Base-by-base conservation (phyloP, 2,797 vertebrate species). In the Fratercula arctica region DNA sequence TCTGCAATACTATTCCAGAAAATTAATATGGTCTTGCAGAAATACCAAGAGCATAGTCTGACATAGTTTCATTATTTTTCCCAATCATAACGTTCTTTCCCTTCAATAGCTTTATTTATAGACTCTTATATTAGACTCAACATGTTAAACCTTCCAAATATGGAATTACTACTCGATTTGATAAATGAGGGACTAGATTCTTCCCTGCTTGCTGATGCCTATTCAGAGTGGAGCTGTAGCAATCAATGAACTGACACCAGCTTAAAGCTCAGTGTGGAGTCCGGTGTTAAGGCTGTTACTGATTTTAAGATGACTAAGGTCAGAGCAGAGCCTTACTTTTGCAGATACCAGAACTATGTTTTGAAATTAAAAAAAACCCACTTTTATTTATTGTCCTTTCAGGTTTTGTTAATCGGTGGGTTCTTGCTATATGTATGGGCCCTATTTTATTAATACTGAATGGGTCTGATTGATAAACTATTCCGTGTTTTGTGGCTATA, bases 41-140 rank as follows among this genome's bases (percentile, higher is more conserved):
- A 95, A 79, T 17, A 89, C n/a, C n/a, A 57, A 77, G 37, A 80
- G 12, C 53, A 11, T 50, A 68, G 46, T 75, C 91, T 72, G 26
- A 43, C 56, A 67, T 37, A 39, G 19, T 84, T 92, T 77, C 41
- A 66, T 90, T 88, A 75, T 93, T 97, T 95, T 91, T 82, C 70
- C 48, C 63, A 54, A 51, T 91, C 54, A 35, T 39, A 79, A 31
- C 21, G 10, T 70, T 78, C 23, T 86, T 93, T 91, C 24, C 14
- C 26, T 93, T 88, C 89, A 87, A 26, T 76, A 57, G 17, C 46
- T 85, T 93, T 92, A 91, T 95, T 92, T 89, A 72, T 92, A 87
- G 74, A 87, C 50, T 81, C 43, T 63, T 73, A 9, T 21, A 79
- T 94, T 73, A 78, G 51, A 60, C 11, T 82, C 59, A 86, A 64